Evolutionary conservation across 1,140 invertebrate species (phyloP).

Genomic region (Bombus cullumanus): DNA sequence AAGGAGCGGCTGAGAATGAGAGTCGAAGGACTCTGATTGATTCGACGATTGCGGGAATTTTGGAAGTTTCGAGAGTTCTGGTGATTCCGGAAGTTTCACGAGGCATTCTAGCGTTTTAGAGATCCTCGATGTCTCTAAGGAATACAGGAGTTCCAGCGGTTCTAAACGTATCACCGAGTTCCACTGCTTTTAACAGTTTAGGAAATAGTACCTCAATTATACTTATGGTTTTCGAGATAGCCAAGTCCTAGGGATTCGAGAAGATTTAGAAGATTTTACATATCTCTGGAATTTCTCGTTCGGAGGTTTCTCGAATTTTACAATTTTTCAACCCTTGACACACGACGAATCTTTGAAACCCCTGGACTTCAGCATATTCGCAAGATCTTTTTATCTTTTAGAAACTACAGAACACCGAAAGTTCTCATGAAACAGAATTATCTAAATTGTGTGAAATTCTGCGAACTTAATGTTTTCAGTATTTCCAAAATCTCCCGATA

Average conservation of each 20-base stretch:
- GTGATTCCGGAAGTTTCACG: conserved; percentile 18
- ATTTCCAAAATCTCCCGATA: not conserved
- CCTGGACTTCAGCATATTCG: not conserved
- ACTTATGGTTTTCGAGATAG: not conserved
- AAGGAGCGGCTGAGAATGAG: not conserved
- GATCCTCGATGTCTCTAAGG: not conserved
- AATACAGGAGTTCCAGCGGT: not conserved
- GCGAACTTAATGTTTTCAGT: not conserved
- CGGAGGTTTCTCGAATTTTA: not conserved
- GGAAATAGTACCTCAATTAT: conserved; percentile 4
- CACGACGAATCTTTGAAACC: not conserved
- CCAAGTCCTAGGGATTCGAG: not conserved
- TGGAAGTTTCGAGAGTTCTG: conserved; percentile 20
- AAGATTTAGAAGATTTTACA: not conserved
- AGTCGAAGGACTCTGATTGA: conserved; percentile 13
- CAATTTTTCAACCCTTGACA: not conserved
- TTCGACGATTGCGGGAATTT: conserved; percentile 23
- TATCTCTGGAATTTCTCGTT: not conserved
- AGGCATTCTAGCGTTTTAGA: not conserved
- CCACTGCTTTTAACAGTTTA: conserved; percentile 7
- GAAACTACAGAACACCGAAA: not conserved
- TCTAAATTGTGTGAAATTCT: not conserved
- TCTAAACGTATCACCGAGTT: not conserved
- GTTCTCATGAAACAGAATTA: too few relatives aligned
- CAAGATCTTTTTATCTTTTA: not conserved